phyloP scores from a whole-genome alignment of 2,888 invertebrate genomes.

The Zootermopsis nevadensis region DNA sequence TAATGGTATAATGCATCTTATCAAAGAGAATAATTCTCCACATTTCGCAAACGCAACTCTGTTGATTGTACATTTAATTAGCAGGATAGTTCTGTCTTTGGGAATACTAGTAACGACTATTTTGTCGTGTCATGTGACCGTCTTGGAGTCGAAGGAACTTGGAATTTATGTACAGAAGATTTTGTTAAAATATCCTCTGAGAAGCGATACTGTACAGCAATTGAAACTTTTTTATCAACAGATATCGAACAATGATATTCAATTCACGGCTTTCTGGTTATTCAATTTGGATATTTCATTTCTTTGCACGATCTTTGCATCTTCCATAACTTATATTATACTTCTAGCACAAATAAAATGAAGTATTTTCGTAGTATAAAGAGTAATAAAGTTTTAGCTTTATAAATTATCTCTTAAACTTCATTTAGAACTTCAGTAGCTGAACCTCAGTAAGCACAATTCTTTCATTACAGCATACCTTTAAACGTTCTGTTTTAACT shows the following conservation, averaged over 20 bases:
- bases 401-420: too few relatives aligned
- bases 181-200: not conserved
- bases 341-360: not conserved
- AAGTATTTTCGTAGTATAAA: not conserved
- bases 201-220: not conserved
- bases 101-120: not conserved
- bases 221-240: not conserved
- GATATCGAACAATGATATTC: not conserved
- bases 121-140: not conserved
- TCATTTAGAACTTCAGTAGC: too few relatives aligned
- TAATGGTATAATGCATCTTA: too few relatives aligned
- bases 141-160: not conserved
- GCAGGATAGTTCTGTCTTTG: not conserved
- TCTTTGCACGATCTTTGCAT: constrained; percentile 4
- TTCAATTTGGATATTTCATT: not conserved
- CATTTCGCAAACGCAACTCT: too few relatives aligned
- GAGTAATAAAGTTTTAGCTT: too few relatives aligned
- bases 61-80: too few relatives aligned
- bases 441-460: too few relatives aligned
- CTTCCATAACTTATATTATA: not conserved
- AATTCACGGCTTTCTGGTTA: not conserved
- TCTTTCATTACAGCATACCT: too few relatives aligned
- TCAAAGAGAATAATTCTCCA: too few relatives aligned
- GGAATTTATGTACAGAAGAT: not conserved
- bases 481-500: too few relatives aligned